These are phyloP conservation scores for Pediacus dermestoides DNA, from an alignment of 2,888 invertebrate species.

Conservation along the genomic window DNA sequence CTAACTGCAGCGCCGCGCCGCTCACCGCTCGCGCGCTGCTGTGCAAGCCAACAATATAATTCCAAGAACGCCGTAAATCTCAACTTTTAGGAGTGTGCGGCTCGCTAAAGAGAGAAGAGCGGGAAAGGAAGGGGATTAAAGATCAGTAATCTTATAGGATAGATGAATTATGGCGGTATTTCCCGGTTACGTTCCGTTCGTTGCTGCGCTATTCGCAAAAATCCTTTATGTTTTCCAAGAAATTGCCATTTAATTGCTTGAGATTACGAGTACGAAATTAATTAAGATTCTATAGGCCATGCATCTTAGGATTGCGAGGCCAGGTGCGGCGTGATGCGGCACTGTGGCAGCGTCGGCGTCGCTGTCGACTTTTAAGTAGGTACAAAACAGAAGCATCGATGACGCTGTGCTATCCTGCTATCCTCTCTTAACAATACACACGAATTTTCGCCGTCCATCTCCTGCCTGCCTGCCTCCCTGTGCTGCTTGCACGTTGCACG, in stretches of 20 bases:
- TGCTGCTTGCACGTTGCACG: slow-evolving; percentile 10
- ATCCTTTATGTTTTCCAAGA: slow-evolving; percentile 51
- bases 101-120: slow-evolving; percentile 54
- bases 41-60: slow-evolving; percentile 61
- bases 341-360: slow-evolving; percentile 16
- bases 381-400: no score
- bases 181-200: slow-evolving; percentile 45
- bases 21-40: slow-evolving; percentile 39
- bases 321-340: slow-evolving; percentile 38
- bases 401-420: no score
- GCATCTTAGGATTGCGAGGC: slow-evolving; percentile 47
- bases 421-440: no score
- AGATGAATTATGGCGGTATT: slow-evolving; percentile 65
- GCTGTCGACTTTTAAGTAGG: no score
- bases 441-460: no score
- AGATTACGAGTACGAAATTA: slow-evolving; percentile 51
- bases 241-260: slow-evolving; percentile 51
- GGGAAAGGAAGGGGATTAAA: slow-evolving; percentile 65
- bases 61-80: slow-evolving; percentile 66
- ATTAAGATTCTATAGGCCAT: slow-evolving; percentile 52
- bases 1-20: slow-evolving; percentile 47
- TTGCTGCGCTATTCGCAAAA: slow-evolving; percentile 45
- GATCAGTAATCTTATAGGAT: slow-evolving; percentile 70
- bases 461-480: no score
- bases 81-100: slow-evolving; percentile 61